phyloP scores from a whole-genome alignment of 2,113 vertebrate genomes.

The Myocastor coypus region DNA sequence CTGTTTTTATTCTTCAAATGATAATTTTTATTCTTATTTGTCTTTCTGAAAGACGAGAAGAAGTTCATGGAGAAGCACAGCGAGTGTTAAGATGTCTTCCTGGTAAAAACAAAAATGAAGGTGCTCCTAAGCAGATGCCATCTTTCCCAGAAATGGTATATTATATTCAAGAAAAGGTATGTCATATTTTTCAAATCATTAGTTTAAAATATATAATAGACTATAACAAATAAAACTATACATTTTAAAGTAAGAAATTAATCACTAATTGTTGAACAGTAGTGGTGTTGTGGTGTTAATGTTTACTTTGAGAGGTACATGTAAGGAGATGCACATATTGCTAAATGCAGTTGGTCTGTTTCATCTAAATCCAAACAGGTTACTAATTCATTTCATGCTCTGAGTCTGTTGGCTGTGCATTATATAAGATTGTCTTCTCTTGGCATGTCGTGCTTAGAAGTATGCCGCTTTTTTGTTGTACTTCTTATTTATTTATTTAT shows the following conservation, averaged over 20 bases:
- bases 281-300: conserved; percentile 22
- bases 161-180: conserved; percentile 97
- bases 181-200: conserved; percentile 24
- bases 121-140: conserved; percentile 92
- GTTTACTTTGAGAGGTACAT: conserved; percentile 7
- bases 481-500: not conserved
- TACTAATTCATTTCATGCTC: not conserved
- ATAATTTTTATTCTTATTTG: conserved; percentile 62
- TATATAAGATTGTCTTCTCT: conserved; percentile 22
- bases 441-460: conserved; percentile 26
- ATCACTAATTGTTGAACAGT: conserved; percentile 56
- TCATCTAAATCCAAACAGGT: conserved; percentile 33
- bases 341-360: conserved; percentile 16
- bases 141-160: conserved; percentile 98
- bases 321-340: conserved; percentile 28
- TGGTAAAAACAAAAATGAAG: conserved; percentile 91
- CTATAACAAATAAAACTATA: conserved; percentile 42
- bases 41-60: conserved; percentile 91
- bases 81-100: conserved; percentile 91
- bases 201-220: conserved; percentile 1
- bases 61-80: conserved; percentile 96
- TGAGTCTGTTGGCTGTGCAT: not conserved
- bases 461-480: not conserved
- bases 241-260: conserved; percentile 48
- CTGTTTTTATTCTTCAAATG: conserved; percentile 21